phyloP scores from a whole-genome alignment of 2,888 invertebrate species.

The Ctena decussata region DNA sequence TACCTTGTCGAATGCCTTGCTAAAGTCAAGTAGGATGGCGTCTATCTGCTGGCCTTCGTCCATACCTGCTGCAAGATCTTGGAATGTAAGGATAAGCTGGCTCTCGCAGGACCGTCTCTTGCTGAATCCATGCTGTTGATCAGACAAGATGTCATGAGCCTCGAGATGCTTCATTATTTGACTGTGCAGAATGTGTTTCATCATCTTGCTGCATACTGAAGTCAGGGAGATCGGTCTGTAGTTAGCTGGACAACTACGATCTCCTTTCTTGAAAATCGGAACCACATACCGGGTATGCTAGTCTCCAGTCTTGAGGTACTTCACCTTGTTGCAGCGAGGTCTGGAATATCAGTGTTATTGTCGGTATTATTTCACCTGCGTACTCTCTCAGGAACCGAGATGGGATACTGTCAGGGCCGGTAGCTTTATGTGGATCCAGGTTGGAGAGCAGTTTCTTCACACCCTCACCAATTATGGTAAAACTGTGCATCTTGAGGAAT shows the following conservation, averaged over 20 bases:
- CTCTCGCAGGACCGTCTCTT: slow-evolving; percentile 50
- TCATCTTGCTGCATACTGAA: slow-evolving; percentile 54
- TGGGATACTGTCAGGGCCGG: slow-evolving; percentile 38
- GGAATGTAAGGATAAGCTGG: slow-evolving; percentile 57
- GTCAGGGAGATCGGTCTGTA: slow-evolving; percentile 66
- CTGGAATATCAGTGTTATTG: slow-evolving; percentile 38
- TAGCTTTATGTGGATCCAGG: slow-evolving; percentile 47
- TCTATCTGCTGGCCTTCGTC: slow-evolving; percentile 22
- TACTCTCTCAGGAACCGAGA: slow-evolving; percentile 32
- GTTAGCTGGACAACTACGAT: slow-evolving; percentile 39
- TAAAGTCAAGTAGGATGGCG: slow-evolving; percentile 3
- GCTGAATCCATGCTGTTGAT: slow-evolving; percentile 61
- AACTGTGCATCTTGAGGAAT: no score
- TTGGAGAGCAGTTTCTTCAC: no score
- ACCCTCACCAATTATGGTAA: no score
- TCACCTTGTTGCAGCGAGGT: slow-evolving; percentile 30
- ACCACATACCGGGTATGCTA: slow-evolving; percentile 47
- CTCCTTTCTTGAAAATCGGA: slow-evolving; percentile 62
- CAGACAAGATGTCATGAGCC: slow-evolving; percentile 46
- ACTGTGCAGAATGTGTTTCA: slow-evolving; percentile 61
- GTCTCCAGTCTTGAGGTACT: slow-evolving; percentile 54
- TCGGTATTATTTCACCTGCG: slow-evolving; percentile 30
- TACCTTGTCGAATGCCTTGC: slow-evolving; percentile 53
- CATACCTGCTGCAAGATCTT: slow-evolving; percentile 38
- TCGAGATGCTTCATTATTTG: slow-evolving; percentile 46